Percentiles rank a stretch among this genome's conserved stretches.
Evolutionary conservation across 2,113 vertebrate genomes (phyloP).

Genomic region (Nesoenas mayeri): DNA sequence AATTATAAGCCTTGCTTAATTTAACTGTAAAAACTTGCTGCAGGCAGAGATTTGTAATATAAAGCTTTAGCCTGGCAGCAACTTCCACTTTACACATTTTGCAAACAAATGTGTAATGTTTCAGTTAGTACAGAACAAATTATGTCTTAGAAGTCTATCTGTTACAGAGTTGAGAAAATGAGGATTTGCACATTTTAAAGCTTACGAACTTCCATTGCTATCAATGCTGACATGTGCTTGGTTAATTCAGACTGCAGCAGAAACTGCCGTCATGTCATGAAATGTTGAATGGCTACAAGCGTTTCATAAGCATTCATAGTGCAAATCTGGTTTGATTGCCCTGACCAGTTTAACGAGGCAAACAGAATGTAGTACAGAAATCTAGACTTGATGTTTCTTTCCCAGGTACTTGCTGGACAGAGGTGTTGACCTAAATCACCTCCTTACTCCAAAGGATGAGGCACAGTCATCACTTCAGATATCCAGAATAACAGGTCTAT

Average conservation of each 20-base stretch:
- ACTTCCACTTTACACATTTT: conserved; percentile 48
- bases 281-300: not conserved
- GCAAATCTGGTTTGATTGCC: not conserved
- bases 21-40: conserved; percentile 36
- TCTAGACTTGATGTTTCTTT: not conserved
- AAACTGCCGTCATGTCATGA: not conserved
- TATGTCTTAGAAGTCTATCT: not conserved
- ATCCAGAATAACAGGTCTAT: not conserved
- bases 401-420: not conserved
- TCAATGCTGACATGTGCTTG: not conserved
- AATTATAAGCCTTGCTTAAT: not conserved
- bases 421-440: not conserved
- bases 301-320: not conserved
- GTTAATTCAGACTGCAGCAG: conserved; percentile 25
- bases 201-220: conserved; percentile 7
- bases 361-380: not conserved
- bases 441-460: not conserved
- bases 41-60: conserved; percentile 14
- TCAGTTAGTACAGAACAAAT: conserved; percentile 21
- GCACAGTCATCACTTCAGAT: not conserved
- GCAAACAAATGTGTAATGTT: conserved; percentile 53
- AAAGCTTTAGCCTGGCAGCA: conserved; percentile 35
- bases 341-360: not conserved
- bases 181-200: conserved; percentile 31
- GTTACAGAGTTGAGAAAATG: not conserved